Base-by-base conservation (phyloP, 1,140 invertebrate genomes). In the Ectropis grisescens region DNA sequence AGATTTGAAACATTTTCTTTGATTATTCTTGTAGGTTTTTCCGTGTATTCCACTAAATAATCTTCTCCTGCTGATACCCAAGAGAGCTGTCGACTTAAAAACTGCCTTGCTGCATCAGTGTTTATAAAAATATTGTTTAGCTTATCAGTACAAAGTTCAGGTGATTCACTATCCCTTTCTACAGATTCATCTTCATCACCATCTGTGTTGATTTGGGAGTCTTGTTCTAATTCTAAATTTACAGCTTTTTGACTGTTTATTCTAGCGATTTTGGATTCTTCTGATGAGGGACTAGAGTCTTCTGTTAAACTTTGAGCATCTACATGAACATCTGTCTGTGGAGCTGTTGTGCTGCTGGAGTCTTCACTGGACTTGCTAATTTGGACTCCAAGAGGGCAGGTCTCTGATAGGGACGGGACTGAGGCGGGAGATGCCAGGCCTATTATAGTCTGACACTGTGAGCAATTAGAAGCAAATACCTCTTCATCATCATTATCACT, bases 1-100 rank as follows among this genome's bases (percentile, higher is more conserved):
- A 91, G 85, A 58, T 88, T 91, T n/a, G 87, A 89, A 4, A 90
- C 88, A 79, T 90, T 91, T 66, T 90, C 87, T 62, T 89, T 89
- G 10, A 90, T 86, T 29, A 89, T 81, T 61, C 85, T 85, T 5
- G 86, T 88, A 2, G 88, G 87, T 65, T 87, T 88, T 51, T 89
- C 87, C 10, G 85, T 84, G 46, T 84, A 87, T 52, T 90, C 88
- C 15, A 86, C 79, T 27, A 89, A 61, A 50, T 88, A 85, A 51
- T 90, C 87, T 60, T 91, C 88, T 14, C 87, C 87, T 13, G 84
- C 83, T 22, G 86, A 88, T 28, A 91, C 88, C 87, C 88, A 91
- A 23, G 89, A 93, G 29, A 90, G 74, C 61, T 89, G 90, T 59
- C 86, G 85, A 32, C 87, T 89, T 47, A 88, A 68, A 78, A 89